Conservation (phyloP, 2,113 vertebrate species). For the Poecile atricapillus region DNA sequence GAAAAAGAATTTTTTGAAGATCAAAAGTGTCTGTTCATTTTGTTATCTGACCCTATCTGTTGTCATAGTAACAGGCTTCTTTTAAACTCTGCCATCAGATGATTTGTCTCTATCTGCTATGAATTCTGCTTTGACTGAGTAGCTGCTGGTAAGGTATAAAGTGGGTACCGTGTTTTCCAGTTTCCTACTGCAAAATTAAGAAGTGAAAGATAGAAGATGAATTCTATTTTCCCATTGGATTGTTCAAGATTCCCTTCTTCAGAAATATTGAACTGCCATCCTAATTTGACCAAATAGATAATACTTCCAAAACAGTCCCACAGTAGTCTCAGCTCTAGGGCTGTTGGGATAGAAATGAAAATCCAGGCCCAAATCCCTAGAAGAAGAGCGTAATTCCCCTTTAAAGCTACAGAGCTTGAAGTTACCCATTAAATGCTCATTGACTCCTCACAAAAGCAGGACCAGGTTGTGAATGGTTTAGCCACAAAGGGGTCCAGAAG, state of each 20-base stretch:
- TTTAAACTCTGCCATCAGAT: conserved; percentile 82
- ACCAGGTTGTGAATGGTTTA: neutral
- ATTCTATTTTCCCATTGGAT: neutral
- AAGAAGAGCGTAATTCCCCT: neutral
- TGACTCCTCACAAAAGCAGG: neutral
- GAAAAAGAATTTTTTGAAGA: conserved; percentile 83
- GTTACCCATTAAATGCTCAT: neutral
- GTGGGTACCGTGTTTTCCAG: neutral
- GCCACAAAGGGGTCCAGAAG: neutral
- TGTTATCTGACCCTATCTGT: conserved; percentile 88
- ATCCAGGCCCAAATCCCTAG: neutral
- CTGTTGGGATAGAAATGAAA: neutral
- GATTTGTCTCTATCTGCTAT: conserved; percentile 77
- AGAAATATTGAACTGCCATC: conserved; percentile 22
- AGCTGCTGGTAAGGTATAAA: conserved; percentile 43
- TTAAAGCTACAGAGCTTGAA: neutral
- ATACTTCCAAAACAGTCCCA: neutral
- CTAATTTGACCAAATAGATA: conserved; percentile 40
- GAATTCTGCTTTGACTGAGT: conserved; percentile 67
- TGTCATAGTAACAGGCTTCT: conserved; percentile 86
- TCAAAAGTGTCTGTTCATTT: conserved; percentile 84
- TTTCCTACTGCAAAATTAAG: conserved; percentile 36
- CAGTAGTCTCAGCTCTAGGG: neutral
- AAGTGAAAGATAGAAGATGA: neutral
- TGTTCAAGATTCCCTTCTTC: conserved; percentile 40